A percentile compares a stretch with the other conserved stretches of the same genome.
phyloP scores from a whole-genome alignment of 2,113 vertebrate species.

The Smithornis capensis region DNA sequence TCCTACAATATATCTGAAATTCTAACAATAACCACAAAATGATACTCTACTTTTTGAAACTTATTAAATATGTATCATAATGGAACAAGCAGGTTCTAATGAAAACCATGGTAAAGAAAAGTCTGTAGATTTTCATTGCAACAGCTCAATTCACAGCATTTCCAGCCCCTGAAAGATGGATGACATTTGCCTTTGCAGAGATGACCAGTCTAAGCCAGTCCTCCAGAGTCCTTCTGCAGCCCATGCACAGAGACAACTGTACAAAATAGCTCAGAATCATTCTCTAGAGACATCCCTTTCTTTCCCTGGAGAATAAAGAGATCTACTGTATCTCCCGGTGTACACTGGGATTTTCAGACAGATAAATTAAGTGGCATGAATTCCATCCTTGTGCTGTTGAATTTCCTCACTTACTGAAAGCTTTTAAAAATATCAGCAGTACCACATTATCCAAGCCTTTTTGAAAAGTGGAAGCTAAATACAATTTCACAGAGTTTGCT shows the following conservation, averaged over 20 bases:
- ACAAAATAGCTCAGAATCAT: background rate
- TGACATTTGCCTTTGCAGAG: background rate
- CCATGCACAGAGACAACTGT: background rate
- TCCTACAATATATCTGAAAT: background rate
- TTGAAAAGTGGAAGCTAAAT: background rate
- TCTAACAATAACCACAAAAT: background rate
- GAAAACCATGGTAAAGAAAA: background rate
- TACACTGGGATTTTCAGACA: conserved; percentile 1
- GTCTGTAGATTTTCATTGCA: background rate
- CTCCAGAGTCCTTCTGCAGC: background rate
- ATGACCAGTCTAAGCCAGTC: background rate
- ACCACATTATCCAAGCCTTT: background rate
- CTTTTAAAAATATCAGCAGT: background rate
- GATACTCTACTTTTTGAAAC: background rate
- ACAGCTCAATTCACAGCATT: background rate
- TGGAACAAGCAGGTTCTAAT: background rate
- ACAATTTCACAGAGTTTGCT: background rate
- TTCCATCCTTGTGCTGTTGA: background rate
- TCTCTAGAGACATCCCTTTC: background rate
- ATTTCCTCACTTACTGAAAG: background rate
- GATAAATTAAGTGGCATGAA: background rate
- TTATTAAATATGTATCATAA: background rate
- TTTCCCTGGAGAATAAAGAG: background rate
- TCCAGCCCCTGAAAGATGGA: background rate
- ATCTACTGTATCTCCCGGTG: background rate